Conservation (phyloP, 2,113 vertebrate genomes). For the Hirundichthys speculiger region DNA sequence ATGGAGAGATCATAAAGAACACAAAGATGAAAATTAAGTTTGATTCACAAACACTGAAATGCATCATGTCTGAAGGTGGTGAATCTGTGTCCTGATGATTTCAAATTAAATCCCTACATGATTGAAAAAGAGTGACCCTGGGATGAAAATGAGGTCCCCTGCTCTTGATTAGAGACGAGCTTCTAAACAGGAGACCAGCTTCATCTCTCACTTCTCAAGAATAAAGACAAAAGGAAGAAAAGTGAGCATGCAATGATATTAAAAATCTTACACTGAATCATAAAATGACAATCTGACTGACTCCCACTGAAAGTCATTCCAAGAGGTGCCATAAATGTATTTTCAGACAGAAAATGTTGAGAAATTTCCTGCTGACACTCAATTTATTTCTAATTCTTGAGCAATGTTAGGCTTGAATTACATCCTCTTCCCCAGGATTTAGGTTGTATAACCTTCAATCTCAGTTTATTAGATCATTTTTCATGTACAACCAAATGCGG, state of each 20-base stretch:
- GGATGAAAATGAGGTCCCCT: no score
- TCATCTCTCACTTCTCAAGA: neutral
- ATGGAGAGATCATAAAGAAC: no score
- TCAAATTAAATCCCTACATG: neutral
- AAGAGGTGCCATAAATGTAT: constrained; percentile 7
- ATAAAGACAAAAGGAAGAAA: neutral
- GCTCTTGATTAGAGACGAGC: constrained; percentile 7
- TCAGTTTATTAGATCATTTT: constrained; percentile 28
- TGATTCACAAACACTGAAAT: no score
- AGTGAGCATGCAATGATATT: neutral
- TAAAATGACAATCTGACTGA: neutral
- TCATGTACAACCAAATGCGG: constrained; percentile 7
- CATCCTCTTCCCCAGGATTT: neutral
- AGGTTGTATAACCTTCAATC: constrained; percentile 10
- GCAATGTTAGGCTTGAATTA: constrained; percentile 19
- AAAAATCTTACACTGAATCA: neutral
- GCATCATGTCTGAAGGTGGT: no score
- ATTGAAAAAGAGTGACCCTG: neutral
- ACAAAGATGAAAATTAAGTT: no score
- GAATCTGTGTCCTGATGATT: neutral
- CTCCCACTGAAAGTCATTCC: neutral
- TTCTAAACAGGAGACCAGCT: neutral
- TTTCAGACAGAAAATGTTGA: constrained; percentile 8
- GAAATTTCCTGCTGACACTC: constrained; percentile 12
- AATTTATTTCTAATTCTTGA: no score